Evolutionary conservation across 2,113 vertebrate genomes (phyloP).

Genomic region (Recurvirostra avosetta): DNA sequence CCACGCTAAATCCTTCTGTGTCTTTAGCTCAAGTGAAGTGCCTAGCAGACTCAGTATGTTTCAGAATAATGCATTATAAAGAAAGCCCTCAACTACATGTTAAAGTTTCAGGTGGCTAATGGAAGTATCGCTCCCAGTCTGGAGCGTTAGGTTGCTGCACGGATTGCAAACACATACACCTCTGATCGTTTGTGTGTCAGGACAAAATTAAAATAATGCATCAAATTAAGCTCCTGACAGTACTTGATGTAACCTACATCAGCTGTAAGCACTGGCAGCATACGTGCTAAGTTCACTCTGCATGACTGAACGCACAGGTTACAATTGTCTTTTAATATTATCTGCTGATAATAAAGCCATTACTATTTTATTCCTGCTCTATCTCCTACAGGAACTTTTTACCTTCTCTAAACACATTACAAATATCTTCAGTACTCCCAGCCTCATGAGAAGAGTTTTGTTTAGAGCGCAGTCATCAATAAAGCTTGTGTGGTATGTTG

Average conservation of each 20-base stretch:
- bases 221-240: background rate
- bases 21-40: background rate
- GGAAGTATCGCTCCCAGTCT: rapidly evolving
- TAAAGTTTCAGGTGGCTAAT: background rate
- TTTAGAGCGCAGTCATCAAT: background rate
- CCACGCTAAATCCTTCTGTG: background rate
- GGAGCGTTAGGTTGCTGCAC: background rate
- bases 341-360: background rate
- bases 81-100: background rate
- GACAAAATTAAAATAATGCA: conserved; percentile 15
- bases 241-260: background rate
- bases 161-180: background rate
- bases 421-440: background rate
- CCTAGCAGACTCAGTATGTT: background rate
- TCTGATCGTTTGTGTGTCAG: background rate
- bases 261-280: background rate
- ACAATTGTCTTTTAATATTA: background rate
- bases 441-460: background rate
- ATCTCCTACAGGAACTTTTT: background rate
- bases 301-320: background rate
- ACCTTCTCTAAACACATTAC: background rate
- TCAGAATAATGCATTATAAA: background rate
- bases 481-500: background rate
- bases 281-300: background rate
- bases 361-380: background rate